phyloP scores from a whole-genome alignment of 2,113 vertebrate species.

The Cariama cristata region DNA sequence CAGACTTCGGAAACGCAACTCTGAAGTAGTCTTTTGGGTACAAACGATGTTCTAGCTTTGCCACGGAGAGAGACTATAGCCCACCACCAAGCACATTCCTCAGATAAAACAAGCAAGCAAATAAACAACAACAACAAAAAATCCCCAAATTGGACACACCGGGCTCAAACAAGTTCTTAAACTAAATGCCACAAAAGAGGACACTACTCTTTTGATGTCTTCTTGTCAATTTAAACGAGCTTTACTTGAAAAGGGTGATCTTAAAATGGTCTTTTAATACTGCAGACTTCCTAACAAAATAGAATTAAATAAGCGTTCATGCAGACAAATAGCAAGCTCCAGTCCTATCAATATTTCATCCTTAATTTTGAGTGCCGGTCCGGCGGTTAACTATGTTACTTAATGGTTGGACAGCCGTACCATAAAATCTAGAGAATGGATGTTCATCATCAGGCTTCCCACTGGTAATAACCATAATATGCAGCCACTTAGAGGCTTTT shows the following conservation, averaged over 20 bases:
- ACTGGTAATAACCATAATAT: background rate
- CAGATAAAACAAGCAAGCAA: background rate
- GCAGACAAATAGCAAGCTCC: background rate
- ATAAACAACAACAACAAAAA: background rate
- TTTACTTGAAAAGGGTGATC: background rate
- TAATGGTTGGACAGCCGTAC: accelerated
- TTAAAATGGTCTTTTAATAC: background rate
- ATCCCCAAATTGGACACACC: background rate
- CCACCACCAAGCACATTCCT: background rate
- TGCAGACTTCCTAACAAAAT: background rate
- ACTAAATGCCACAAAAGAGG: background rate
- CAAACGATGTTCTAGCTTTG: background rate
- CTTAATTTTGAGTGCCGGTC: background rate
- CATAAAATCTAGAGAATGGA: background rate
- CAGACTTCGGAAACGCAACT: background rate
- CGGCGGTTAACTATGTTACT: background rate
- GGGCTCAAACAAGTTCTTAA: background rate
- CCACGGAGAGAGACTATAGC: background rate
- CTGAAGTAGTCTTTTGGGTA: background rate
- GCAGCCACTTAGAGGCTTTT: background rate
- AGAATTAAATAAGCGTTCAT: background rate
- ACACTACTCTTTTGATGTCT: background rate
- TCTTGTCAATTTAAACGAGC: background rate
- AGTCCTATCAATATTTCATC: background rate
- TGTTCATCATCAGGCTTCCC: background rate